Conservation (phyloP, 1,140 invertebrate species). For the Trichogramma pretiosum region DNA sequence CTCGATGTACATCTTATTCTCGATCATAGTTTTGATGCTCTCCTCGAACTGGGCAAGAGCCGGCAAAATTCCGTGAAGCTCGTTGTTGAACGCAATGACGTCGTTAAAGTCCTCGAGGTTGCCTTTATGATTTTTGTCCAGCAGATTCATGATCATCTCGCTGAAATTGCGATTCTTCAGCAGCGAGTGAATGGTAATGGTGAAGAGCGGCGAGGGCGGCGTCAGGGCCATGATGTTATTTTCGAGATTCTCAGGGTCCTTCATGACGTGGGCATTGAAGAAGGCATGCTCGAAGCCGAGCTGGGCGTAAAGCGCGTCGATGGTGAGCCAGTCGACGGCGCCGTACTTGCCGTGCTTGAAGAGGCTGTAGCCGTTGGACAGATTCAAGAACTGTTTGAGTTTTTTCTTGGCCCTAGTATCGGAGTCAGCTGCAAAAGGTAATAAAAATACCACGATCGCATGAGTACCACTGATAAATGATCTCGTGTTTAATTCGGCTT, state of each 20-base stretch:
- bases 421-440: neutral
- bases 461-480: too few relatives aligned
- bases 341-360: neutral
- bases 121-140: neutral
- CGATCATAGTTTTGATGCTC: slow-evolving; percentile 2
- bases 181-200: slow-evolving; percentile 5
- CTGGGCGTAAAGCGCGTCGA: slow-evolving; percentile 7
- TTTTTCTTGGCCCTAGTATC: slow-evolving; percentile 1
- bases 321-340: slow-evolving; percentile 5
- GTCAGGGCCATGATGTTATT: slow-evolving; percentile 13
- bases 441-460: too few relatives aligned
- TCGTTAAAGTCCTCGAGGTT: slow-evolving; percentile 7
- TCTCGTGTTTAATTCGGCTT: too few relatives aligned
- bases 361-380: slow-evolving; percentile 6
- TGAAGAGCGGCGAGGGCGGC: slow-evolving; percentile 13
- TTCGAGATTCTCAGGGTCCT: slow-evolving; percentile 6
- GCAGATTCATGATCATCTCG: neutral
- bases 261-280: slow-evolving; percentile 12
- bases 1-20: slow-evolving; percentile 5
- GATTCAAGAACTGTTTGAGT: neutral
- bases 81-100: slow-evolving; percentile 12
- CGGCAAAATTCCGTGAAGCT: slow-evolving; percentile 11
- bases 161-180: slow-evolving; percentile 9
- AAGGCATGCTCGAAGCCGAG: slow-evolving; percentile 15
- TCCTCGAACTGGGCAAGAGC: slow-evolving; percentile 13